phyloP scores from a whole-genome alignment of 2,888 invertebrate genomes.

The Sphecodes monilicornis region DNA sequence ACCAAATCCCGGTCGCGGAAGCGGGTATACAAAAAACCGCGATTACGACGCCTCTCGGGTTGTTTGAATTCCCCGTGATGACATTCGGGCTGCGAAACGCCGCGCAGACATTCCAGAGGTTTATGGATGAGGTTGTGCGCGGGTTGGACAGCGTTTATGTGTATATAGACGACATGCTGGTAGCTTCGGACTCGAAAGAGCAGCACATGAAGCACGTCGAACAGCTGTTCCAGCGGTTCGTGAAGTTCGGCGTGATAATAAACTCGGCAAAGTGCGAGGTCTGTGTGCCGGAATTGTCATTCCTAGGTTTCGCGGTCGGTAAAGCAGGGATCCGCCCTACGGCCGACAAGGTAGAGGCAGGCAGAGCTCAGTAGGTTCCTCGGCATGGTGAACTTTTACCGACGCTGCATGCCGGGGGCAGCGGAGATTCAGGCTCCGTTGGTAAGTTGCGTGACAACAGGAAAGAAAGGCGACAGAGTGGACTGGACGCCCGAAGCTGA shows the following conservation, averaged over 20 bases:
- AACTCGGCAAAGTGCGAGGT: slow-evolving; percentile 8
- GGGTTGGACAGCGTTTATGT: background rate
- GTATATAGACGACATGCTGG: background rate
- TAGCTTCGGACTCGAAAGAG: background rate
- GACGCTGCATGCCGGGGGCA: too few relatives aligned
- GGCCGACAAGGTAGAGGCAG: background rate
- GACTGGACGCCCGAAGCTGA: too few relatives aligned
- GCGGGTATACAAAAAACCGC: too few relatives aligned
- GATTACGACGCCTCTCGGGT: too few relatives aligned
- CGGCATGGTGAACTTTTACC: too few relatives aligned
- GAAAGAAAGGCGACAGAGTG: too few relatives aligned
- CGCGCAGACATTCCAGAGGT: background rate
- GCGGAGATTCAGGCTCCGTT: too few relatives aligned
- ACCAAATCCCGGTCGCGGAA: too few relatives aligned
- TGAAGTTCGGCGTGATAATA: too few relatives aligned
- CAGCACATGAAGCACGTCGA: background rate
- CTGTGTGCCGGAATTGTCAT: background rate
- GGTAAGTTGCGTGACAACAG: too few relatives aligned
- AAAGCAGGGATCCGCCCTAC: background rate
- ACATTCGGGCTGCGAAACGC: background rate
- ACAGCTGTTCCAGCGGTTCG: too few relatives aligned
- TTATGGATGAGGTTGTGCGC: background rate
- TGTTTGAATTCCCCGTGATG: background rate
- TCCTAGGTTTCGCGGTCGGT: slow-evolving; percentile 2
- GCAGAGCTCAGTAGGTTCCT: slow-evolving; percentile 7